Evolutionary conservation across 2,113 vertebrate species (phyloP), one percentile per base, ranked within the genome.

Genomic region (Taurulus bubalis): DNA sequence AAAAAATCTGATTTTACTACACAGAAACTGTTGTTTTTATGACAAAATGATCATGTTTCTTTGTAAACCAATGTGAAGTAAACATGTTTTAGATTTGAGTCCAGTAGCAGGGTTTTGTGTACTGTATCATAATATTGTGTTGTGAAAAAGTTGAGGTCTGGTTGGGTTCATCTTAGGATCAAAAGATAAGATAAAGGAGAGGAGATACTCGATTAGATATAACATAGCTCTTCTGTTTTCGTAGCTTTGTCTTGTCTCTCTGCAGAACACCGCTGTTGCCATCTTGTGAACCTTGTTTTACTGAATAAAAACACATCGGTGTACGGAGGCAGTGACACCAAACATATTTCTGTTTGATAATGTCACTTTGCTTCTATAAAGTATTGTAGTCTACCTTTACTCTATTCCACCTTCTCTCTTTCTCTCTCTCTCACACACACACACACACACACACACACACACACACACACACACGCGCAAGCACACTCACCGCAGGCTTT

Each of bases 401-500:
- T 83, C 71, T 85, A 40, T 55, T 32, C 65, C 63, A 60, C 72
- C 65, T 20, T 60, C 67, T 64, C 40, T 67, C 67, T 15, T 56
- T 28, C 56, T 74, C 63, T 55, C 34, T 40, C 71, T 7, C 62
- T 14, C 75, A 30, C 76, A 58, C 28, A 24, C 71, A 40, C 47
- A 20, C 83, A 89, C 83, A 87, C 83, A 16, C 60, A 22, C 75
- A 36, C 75, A 62, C 28, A n/a, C 71, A 53, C n/a, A 7, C 15
- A 70, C 70, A 36, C 51, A 55, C 3, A 69, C 62, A 74, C 12
- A 32, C 70, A 80, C 66, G 78, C 56, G 69, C 71, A 30, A 38
- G 20, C 83, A 89, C 83, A 87, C 83, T 75, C 87, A 81, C 91
- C 78, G 69, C 90, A 92, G 92, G 91, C 89, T 90, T 79, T 80